Evolutionary conservation across 2,888 invertebrate genomes (phyloP), one percentile per base, ranked within the genome.

Genomic region (Boloria selene): DNA sequence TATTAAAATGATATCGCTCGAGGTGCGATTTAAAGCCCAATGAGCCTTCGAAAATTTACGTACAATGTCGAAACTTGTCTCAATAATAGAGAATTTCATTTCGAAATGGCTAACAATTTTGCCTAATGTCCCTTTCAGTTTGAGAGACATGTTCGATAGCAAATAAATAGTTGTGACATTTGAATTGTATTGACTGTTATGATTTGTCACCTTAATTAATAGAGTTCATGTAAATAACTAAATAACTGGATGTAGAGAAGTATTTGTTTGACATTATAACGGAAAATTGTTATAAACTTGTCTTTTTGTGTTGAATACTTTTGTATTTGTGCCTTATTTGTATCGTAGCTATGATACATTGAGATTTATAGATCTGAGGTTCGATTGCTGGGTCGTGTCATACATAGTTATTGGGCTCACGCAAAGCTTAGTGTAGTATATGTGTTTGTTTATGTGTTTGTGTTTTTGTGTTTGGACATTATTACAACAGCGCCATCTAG

Each of bases 1-100:
- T 85, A 85, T 75, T 73, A 74, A 76, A 82, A 81, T 83, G 84
- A 85, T 86, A 87, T 77, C 78, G 80, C 75, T 75, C 67, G 63
- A 69, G 75, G 83, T 78, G 77, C 79, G 80, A 85, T 83, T 82
- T 84, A 81, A 77, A 58, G 60, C 51, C 53, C 83, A 82, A 82
- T 80, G 75, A 72, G 74, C 64, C 70, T 74, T 75, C 74, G 75
- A 76, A 82, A 82, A 83, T 83, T 80, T 80, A 80, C 78, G 66
- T 68, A 69, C 62, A 72, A 58, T 65, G 67, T 73, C 66, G 59
- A 69, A 71, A 70, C 70, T 68, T 72, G 71, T 73, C 67, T 64
- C 61, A 56, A 71, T 71, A 69, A 69, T 64, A 65, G 66, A 71
- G 67, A 75, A 73, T 73, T 68, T 70, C 61, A 64, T 71, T 72